These are phyloP conservation scores for Protonemura montana DNA, from an alignment of 2,888 invertebrate species.

Conservation along the genomic window DNA sequence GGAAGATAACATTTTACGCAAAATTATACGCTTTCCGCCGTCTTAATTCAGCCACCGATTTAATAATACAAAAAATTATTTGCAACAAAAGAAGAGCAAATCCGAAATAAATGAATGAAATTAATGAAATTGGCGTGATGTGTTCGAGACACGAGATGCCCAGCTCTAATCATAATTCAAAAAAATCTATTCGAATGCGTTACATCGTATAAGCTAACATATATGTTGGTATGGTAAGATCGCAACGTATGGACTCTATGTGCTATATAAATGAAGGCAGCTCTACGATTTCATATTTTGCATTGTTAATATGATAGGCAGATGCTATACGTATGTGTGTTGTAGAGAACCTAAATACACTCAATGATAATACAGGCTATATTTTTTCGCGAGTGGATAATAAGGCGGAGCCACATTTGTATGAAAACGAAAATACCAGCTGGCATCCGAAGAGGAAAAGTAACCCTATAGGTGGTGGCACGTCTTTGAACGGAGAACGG, in stretches of 20 bases:
- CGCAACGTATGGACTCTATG: too few relatives aligned
- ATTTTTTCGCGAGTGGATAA: slow-evolving; percentile 18
- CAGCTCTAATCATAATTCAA: neutral
- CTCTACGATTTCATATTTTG: slow-evolving; percentile 23
- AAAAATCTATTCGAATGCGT: neutral
- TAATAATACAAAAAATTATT: neutral
- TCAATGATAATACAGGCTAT: slow-evolving; percentile 22
- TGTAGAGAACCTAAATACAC: too few relatives aligned
- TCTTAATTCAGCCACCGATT: neutral
- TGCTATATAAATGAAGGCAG: too few relatives aligned
- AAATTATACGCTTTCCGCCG: neutral
- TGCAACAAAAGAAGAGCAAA: neutral
- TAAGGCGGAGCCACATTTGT: slow-evolving; percentile 31
- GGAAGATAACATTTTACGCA: neutral
- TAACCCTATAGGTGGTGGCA: slow-evolving; percentile 28
- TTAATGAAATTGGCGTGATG: neutral
- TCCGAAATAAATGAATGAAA: neutral
- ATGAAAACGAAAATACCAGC: slow-evolving; percentile 40
- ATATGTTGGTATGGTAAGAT: too few relatives aligned
- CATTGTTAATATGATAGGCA: slow-evolving; percentile 41
- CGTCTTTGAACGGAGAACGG: neutral
- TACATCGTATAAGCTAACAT: neutral
- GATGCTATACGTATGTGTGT: slow-evolving; percentile 34
- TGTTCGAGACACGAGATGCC: neutral
- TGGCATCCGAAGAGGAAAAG: slow-evolving; percentile 31